phyloP scores from a whole-genome alignment of 2,113 vertebrate genomes.

The Gavialis gangeticus region DNA sequence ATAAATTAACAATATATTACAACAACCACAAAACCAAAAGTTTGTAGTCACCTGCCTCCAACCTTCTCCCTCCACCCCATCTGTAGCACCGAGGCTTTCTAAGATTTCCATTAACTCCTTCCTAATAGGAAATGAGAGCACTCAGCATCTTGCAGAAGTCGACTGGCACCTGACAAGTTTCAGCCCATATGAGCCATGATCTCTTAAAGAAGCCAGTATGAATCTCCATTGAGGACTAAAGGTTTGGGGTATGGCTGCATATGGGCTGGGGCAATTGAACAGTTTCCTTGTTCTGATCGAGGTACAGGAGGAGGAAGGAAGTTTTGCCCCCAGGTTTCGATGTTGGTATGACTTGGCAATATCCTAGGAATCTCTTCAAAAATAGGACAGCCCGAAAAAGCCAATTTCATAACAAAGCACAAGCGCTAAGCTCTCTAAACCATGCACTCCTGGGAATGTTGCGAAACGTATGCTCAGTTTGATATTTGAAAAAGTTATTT shows the following conservation, averaged over 20 bases:
- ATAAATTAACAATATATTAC: no score
- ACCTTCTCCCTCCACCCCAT: background rate
- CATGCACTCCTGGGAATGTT: background rate
- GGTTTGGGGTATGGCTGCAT: background rate
- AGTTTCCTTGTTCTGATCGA: background rate
- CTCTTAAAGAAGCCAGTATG: background rate
- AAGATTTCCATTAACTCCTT: background rate
- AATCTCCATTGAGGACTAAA: background rate
- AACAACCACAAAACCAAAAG: no score
- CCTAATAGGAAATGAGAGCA: background rate
- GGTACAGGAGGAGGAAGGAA: background rate
- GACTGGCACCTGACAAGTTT: background rate
- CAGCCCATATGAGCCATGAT: background rate
- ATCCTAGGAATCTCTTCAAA: background rate
- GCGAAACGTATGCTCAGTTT: background rate
- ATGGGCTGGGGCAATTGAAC: background rate
- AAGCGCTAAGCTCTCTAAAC: background rate
- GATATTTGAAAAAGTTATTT: constrained; percentile 24
- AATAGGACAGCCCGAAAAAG: background rate
- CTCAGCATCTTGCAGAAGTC: background rate
- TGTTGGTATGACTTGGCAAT: background rate
- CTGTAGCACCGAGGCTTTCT: background rate
- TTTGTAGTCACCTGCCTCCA: no score
- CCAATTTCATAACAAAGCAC: background rate
- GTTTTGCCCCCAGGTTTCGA: no score